Base-by-base conservation (phyloP, 2,113 vertebrate species). In the Pimephales promelas region DNA sequence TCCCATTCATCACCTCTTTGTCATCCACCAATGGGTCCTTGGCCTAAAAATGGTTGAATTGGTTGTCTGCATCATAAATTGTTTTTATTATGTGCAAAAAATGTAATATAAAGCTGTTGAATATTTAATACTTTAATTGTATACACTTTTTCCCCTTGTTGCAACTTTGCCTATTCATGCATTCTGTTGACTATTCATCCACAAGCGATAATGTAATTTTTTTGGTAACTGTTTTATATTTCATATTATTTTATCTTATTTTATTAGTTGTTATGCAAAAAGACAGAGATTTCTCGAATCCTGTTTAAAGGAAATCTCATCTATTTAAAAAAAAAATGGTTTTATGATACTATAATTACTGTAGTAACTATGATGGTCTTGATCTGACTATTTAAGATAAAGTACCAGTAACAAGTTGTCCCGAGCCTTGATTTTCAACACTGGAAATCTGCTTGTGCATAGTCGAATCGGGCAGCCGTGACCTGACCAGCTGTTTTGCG, bases 381-480 rank as follows among this genome's bases (percentile, higher is more conserved):
- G 36, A 43, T 73, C 13, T 28, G 1, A 26, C 6, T 24, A 49
- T 28, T 73, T 73, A 45, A 72, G 70, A 72, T 45, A 74, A 74
- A 52, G 72, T 4, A 18, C 24, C 71, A 28, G 47, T 74, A 52
- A 74, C 47, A 49, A 28, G 47, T 49, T 52, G 47, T 49, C 47
- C 49, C 24, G 7, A 28, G 79, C 45, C 1, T 47, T 70, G 45
- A 34, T 56, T 70, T 81, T 70, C 43, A 66, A 54, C 22, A 36
- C 49, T 70, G 13, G 28, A 70, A 54, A 70, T 81, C 61, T 70
- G 45, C 78, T 49, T 52, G 43, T 36, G 59, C 10, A 22, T 52
- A 36, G 61, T 70, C 24, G 10, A 71, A 40, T 22, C 7, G 54
- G 82, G 56, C 62, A 86, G 77, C 77, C 49, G 11, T 70, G 73